Base-by-base conservation (phyloP, 2,113 vertebrate species). In the Elephantulus edwardii region DNA sequence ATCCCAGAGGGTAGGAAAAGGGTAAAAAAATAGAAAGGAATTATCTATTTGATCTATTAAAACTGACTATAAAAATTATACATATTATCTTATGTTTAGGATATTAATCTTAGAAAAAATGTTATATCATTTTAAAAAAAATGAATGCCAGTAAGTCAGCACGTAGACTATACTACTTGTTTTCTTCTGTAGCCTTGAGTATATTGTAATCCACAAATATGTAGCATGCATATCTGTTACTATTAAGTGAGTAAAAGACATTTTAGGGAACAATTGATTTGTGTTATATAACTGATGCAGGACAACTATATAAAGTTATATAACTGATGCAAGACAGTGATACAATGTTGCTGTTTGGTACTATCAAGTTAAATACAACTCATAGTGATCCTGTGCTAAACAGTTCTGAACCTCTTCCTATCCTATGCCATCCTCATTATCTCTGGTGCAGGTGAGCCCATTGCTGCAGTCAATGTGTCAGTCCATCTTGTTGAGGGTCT, bases 41-140 rank as follows among this genome's bases (percentile, higher is more conserved):
- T 11, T 7, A 85, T 83, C 35, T 74, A 26, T 79, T 85, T 86
- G 50, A 91, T 62, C 52, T 91, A 28, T 77, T 91, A 42, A 77
- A 79, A 54, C 10, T 10, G 7, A 8, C 42, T 72, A 24, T 38
- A 78, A 35, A 76, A 17, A 12, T 14, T 1, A 60, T 52, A 38
- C 24, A 14, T 26, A 19, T 85, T 80, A n/a, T n/a, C 11, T 35
- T 91, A 83, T 83, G 82, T 11, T 26, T 11, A 89, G 8, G 66
- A 66, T 84, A 38, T 83, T 62, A 62, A 56, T 78, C 77, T 66
- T 82, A 92, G 62, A 81, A 62, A 77, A 77, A 68, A 66, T n/a
- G 13, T 19, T 8, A 35, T 48, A 26, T 5, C 86, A 42, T 9
- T 86, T 89, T 92, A 71, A 40, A 68, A 70, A 79, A 76, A 58